Percentiles rank a stretch among this genome's conserved stretches.
Conservation (phyloP, 2,797 vertebrate genomes). For the Scyliorhinus canicula region DNA sequence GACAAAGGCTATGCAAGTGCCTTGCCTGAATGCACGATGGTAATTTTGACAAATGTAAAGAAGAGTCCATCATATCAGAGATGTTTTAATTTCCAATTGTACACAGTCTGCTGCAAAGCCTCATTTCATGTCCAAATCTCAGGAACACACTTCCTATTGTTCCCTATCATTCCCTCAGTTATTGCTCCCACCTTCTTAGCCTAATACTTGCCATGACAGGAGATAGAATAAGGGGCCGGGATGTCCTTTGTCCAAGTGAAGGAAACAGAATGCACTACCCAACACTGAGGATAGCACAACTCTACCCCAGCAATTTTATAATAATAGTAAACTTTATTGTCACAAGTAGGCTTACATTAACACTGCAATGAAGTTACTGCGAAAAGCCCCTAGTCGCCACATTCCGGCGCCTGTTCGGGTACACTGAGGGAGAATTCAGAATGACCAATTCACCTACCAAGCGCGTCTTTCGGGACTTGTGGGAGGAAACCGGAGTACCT, state of each 20-base stretch:
- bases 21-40: not conserved
- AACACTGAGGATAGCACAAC: not conserved
- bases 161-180: not conserved
- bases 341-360: no score
- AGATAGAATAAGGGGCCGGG: not conserved
- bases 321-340: no score
- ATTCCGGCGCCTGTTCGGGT: no score
- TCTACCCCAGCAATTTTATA: not conserved
- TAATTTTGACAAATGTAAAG: not conserved
- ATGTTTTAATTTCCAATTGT: not conserved
- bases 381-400: no score
- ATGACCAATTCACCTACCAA: no score
- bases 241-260: not conserved
- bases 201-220: not conserved
- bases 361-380: no score
- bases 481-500: no score
- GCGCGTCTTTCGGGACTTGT: no score
- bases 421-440: no score
- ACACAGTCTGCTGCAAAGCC: not conserved
- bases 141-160: no score
- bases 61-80: not conserved
- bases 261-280: not conserved
- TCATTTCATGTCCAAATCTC: not conserved
- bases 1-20: not conserved
- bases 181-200: not conserved